phyloP scores from a whole-genome alignment of 2,113 vertebrate species.

The Indri indri region DNA sequence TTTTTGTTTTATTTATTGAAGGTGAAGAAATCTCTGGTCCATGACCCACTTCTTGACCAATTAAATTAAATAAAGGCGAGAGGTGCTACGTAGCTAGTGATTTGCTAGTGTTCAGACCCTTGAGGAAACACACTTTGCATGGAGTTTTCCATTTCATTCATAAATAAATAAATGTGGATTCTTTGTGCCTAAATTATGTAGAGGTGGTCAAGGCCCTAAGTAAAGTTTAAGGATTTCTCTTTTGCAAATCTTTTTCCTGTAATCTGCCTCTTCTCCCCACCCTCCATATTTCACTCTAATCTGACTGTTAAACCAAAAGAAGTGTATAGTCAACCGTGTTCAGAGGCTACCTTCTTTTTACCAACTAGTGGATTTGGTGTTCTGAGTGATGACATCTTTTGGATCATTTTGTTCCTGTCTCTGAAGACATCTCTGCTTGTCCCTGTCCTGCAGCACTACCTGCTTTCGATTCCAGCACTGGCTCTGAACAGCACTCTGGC shows the following conservation, averaged over 20 bases:
- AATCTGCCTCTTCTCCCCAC: neutral
- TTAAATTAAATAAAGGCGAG: conserved; percentile 58
- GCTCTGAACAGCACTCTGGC: neutral
- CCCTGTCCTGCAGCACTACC: neutral
- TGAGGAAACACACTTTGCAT: conserved; percentile 14
- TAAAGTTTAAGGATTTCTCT: neutral
- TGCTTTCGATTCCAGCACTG: neutral
- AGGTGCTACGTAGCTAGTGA: neutral
- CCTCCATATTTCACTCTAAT: neutral
- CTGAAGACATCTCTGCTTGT: neutral
- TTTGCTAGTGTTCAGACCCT: conserved; percentile 43
- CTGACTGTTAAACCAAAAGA: neutral
- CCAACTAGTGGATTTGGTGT: neutral
- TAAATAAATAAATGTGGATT: neutral
- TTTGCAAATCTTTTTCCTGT: neutral
- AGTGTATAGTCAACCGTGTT: neutral
- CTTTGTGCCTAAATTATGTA: neutral
- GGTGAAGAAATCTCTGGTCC: neutral
- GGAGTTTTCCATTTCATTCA: neutral
- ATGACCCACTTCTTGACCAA: neutral
- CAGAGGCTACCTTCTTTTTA: neutral
- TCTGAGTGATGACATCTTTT: neutral
- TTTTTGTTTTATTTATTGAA: conserved; percentile 66
- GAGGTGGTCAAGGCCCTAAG: neutral
- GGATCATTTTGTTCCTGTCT: neutral